Evolutionary conservation across 2,797 vertebrate species (phyloP).

Genomic region (Epinephelus coioides): DNA sequence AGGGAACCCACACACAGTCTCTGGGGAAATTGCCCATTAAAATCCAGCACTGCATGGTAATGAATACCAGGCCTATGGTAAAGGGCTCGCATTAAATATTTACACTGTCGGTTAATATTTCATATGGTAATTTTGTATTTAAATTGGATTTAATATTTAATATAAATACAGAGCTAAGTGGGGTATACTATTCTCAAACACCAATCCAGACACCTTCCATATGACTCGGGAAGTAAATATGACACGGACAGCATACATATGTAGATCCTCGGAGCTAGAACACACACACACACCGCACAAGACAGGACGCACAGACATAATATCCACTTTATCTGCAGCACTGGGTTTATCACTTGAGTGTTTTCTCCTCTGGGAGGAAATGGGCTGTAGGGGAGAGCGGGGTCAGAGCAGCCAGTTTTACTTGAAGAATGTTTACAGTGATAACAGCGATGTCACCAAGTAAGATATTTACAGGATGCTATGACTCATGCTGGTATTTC

Average conservation of each 20-base stretch:
- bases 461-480: not conserved
- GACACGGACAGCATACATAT: slow-evolving; percentile 57
- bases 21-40: slow-evolving; percentile 76
- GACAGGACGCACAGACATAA: slow-evolving; percentile 37
- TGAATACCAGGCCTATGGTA: slow-evolving; percentile 81
- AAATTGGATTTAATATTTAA: slow-evolving; percentile 89
- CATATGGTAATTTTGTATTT: slow-evolving; percentile 87
- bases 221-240: slow-evolving; percentile 57
- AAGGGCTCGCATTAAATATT: slow-evolving; percentile 88
- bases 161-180: slow-evolving; percentile 86
- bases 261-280: slow-evolving; percentile 29
- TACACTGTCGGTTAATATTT: slow-evolving; percentile 84
- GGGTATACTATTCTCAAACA: slow-evolving; percentile 79
- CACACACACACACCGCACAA: slow-evolving; percentile 17
- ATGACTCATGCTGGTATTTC: not conserved
- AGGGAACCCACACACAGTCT: slow-evolving; percentile 49
- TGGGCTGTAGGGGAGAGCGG: not conserved
- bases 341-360: not conserved
- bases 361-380: not conserved
- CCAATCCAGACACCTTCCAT: slow-evolving; percentile 65
- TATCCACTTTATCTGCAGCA: not conserved
- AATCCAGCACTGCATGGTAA: slow-evolving; percentile 77
- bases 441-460: not conserved
- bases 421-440: not conserved
- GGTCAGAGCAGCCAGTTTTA: slow-evolving; percentile 16